A percentile compares a stretch with the other conserved stretches of the same genome.
Evolutionary conservation across 2,888 invertebrate species (phyloP).

Genomic region (Phyllotreta cruciferae): DNA sequence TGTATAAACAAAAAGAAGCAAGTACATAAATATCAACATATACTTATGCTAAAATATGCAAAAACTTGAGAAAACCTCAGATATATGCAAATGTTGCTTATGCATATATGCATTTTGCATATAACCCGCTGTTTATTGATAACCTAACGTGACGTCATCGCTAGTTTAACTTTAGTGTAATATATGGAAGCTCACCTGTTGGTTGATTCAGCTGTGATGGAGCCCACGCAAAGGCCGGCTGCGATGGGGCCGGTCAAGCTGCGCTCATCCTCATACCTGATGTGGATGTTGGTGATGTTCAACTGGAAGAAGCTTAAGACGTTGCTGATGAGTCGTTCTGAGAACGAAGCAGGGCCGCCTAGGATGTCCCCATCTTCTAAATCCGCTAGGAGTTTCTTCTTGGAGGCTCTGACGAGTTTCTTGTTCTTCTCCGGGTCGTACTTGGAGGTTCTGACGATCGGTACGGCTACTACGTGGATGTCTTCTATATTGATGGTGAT

Average conservation of each 20-base stretch:
- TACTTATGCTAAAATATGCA: no score
- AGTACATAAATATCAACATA: no score
- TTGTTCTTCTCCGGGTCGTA: constrained; percentile 79
- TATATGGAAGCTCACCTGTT: constrained; percentile 67
- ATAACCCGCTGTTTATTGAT: no score
- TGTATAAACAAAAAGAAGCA: no score
- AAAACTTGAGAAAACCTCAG: no score
- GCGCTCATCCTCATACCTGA: constrained; percentile 80
- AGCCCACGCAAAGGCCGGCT: constrained; percentile 79
- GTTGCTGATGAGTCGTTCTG: constrained; percentile 76
- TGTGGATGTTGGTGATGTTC: constrained; percentile 78
- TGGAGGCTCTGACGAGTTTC: constrained; percentile 74
- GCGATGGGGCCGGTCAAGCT: constrained; percentile 73
- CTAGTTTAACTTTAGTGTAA: neutral
- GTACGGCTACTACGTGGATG: constrained; percentile 77
- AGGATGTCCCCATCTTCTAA: constrained; percentile 68
- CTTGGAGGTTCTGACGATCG: constrained; percentile 71
- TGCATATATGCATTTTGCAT: no score
- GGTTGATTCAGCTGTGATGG: constrained; percentile 79
- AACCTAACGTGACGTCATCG: neutral
- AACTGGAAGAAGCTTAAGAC: constrained; percentile 83
- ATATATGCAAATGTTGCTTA: no score
- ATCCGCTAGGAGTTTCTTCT: constrained; percentile 73
- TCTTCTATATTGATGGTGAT: constrained; percentile 78
- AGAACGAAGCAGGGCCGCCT: constrained; percentile 71